Base-by-base conservation (phyloP, 1,140 invertebrate species). In the Camponotus pennsylvanicus region DNA sequence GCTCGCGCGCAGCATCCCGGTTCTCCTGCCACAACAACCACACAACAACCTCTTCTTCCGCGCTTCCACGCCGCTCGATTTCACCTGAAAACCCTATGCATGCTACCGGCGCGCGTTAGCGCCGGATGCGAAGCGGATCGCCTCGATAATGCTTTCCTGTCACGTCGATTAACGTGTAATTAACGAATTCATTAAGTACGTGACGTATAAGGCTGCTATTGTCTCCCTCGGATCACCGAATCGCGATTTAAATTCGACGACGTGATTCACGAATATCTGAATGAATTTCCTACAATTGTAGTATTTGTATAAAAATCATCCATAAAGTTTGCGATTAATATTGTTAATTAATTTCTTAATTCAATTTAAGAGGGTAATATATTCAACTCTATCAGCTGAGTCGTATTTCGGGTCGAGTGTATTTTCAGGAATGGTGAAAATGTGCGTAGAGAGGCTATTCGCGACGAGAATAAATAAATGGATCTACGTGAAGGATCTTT, bases 1-100 rank as follows among this genome's bases (percentile, higher is more conserved):
- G 32, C 34, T 71, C 79, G 75, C 55, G 69, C 57, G 84, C 88
- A 86, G 78, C 76, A 89, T 86, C 82, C 73, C 77, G 69, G 59
- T 77, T 83, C 73, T 67, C 34, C 73, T 67, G 57, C 69, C 52
- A 11, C 27, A 27, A 27, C 27, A 27, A 27, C 27, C 27, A 15
- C 7, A 52, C 42, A 45, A 45, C 42, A 40, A 45, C 42, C 2
- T 59, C 49, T 37, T 34, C 71, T 73, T 77, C 67, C 49, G 59
- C 52, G 27, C 82, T 61, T 63, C 52, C 52, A 70, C 21, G 21
- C 34, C 73, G 40, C 32, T 66, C 71, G 52, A 32, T 76, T 75
- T 83, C 61, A 75, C 66, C 78, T 57, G 27, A 80, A 52, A 70
- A 80, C 69, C 49, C 69, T 27, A 27, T 27, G 64, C 78, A 3